These are phyloP conservation scores for Sebastes schlegelii DNA, from an alignment of 2,113 vertebrate species.

Conservation along the genomic window DNA sequence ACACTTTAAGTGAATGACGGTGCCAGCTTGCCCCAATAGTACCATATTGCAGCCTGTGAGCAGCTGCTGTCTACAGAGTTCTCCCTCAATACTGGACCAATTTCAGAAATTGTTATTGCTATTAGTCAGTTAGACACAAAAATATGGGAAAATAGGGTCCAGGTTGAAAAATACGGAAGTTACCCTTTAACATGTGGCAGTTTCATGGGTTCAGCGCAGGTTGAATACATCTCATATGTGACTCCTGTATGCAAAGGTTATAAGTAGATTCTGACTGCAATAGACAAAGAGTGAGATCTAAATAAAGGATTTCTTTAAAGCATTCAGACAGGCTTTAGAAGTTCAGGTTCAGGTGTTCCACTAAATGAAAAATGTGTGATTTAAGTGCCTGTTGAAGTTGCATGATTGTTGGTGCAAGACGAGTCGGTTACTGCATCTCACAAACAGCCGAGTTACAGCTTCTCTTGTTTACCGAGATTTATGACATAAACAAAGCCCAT, in stretches of 20 bases:
- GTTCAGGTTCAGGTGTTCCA: constrained; percentile 16
- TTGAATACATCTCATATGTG: background rate
- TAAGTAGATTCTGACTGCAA: background rate
- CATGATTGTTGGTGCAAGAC: background rate
- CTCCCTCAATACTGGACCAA: too few relatives aligned
- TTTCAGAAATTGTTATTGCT: too few relatives aligned
- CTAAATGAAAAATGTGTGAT: background rate
- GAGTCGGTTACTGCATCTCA: background rate
- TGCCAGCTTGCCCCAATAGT: too few relatives aligned
- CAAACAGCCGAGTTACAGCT: background rate
- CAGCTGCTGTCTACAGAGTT: too few relatives aligned
- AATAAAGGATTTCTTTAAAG: background rate
- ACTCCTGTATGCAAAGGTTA: background rate
- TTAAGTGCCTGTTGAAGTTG: background rate
- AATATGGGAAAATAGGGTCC: too few relatives aligned
- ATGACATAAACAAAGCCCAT: constrained; percentile 15
- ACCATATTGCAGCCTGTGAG: too few relatives aligned
- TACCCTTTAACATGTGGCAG: too few relatives aligned
- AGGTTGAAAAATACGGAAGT: too few relatives aligned
- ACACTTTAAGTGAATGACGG: too few relatives aligned
- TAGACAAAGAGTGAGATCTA: background rate
- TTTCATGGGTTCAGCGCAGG: background rate
- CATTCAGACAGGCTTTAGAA: background rate
- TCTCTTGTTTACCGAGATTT: constrained; percentile 4
- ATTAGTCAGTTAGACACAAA: too few relatives aligned